phyloP scores from a whole-genome alignment of 2,888 invertebrate species.

The Habrosyne pyritoides region DNA sequence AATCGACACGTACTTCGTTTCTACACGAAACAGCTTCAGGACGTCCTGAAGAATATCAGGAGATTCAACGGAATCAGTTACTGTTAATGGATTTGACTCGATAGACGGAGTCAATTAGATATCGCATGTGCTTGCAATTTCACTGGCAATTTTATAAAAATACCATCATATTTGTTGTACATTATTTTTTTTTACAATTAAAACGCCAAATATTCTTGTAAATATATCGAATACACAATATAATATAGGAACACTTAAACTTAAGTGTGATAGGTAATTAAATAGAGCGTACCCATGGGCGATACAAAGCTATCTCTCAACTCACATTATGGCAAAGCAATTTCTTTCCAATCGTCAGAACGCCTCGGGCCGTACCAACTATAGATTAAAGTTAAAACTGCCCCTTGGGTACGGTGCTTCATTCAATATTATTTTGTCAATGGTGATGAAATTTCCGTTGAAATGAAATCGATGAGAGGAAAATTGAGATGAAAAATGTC shows the following conservation, averaged over 20 bases:
- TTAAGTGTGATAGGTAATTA: background rate
- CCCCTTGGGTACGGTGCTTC: constrained; percentile 21
- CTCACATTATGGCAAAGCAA: constrained; percentile 16
- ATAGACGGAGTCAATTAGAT: too few relatives aligned
- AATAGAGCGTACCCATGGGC: background rate
- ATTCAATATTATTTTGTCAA: constrained; percentile 5
- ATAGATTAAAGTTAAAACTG: constrained; percentile 37
- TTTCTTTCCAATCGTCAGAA: constrained; percentile 33
- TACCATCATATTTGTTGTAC: too few relatives aligned
- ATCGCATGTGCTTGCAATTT: too few relatives aligned
- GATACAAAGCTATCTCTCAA: background rate
- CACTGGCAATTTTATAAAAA: too few relatives aligned
- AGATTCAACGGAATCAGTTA: too few relatives aligned
- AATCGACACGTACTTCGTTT: too few relatives aligned
- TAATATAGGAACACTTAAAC: background rate
- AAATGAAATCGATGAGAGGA: background rate
- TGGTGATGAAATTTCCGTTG: background rate
- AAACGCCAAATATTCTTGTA: background rate
- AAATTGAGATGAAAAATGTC: background rate
- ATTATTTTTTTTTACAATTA: too few relatives aligned
- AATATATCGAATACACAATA: background rate
- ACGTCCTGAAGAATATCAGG: too few relatives aligned
- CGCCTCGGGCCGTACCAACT: constrained; percentile 22
- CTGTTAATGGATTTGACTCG: too few relatives aligned
- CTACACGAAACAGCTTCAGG: too few relatives aligned